Base-by-base conservation (phyloP, 2,888 invertebrate genomes). In the Morpho achilles region DNA sequence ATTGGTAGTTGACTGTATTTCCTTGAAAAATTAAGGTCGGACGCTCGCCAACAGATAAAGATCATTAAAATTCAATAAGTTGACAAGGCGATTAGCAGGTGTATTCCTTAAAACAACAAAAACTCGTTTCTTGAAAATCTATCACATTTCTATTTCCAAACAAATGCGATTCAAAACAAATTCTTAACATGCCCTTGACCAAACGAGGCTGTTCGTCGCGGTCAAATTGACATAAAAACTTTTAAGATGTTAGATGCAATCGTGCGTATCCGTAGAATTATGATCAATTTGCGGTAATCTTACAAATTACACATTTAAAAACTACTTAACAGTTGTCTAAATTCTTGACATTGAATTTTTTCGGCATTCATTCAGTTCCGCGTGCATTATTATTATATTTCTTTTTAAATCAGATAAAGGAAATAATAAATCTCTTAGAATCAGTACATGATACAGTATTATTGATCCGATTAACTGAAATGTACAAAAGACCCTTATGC, bases 1-100 rank as follows among this genome's bases (percentile, higher is more conserved):
- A 84, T 82, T 77, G 75, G 73, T 73, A 69, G 64, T 71, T 80
- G 78, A 80, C 79, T 84, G 80, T 83, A 84, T 84, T 87, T 86
- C 87, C 87, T 84, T 85, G 84, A 82, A 80, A 80, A 71, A 74
- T 71, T 85, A 85, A 88, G 85, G 86, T 87, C 84, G 75, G 76
- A 80, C 84, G 80, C 84, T 84, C 84, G 81, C 82, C 73, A 65
- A 64, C 66, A 68, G 69, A 69, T 67, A 70, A 73, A 72, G 63
- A 74, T 74, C 72, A 70, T 76, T 74, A 71, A 75, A 76, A 69
- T 66, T 70, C 68, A 72, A 72, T 74, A 69, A 71, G 70, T 68
- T 70, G 68, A 69, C 70, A 67, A 63, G 64, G 70, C 65, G 64
- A 51, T 50, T 45, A 32, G 32, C 41, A 9, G 8, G 50, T 39